These are phyloP conservation scores for Aphelenchoides bicaudatus DNA, from an alignment of 2,888 invertebrate genomes.

Conservation along the genomic window DNA sequence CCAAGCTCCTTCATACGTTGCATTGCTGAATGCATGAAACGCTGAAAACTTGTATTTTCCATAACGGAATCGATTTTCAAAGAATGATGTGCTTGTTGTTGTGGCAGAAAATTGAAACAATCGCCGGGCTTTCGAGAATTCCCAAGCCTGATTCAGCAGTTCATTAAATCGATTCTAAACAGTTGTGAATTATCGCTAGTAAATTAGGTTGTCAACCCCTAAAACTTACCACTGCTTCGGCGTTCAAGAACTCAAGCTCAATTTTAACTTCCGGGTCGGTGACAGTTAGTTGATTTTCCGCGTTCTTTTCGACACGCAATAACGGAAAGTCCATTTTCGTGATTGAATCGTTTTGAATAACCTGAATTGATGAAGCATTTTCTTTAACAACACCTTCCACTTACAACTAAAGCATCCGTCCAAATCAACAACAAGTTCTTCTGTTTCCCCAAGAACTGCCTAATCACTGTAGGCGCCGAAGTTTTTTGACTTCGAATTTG, in stretches of 20 bases:
- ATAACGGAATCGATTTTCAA: slow-evolving; percentile 10
- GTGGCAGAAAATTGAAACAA: too few relatives aligned
- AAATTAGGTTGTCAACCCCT: neutral
- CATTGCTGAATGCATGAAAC: slow-evolving; percentile 16
- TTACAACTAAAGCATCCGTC: slow-evolving; percentile 2
- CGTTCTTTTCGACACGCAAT: slow-evolving; percentile 7
- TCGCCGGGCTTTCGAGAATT: slow-evolving; percentile 1
- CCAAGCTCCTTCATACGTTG: slow-evolving; percentile 75
- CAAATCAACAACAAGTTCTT: slow-evolving; percentile 9
- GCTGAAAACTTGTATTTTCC: slow-evolving; percentile 12
- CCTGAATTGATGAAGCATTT: neutral
- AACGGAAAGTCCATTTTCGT: slow-evolving; percentile 10
- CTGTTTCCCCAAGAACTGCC: slow-evolving; percentile 15
- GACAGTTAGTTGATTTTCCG: neutral
- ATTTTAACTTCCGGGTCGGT: slow-evolving; percentile 14
- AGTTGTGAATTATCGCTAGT: neutral
- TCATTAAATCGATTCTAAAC: slow-evolving; percentile 9
- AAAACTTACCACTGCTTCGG: slow-evolving; percentile 10
- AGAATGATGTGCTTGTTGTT: too few relatives aligned
- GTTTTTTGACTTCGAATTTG: slow-evolving; percentile 4
- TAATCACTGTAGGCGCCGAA: neutral
- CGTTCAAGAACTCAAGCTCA: slow-evolving; percentile 13
- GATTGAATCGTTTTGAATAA: slow-evolving; percentile 10
- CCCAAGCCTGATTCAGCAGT: slow-evolving; percentile 20
- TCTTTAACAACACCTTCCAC: neutral